These are phyloP conservation scores for Lasioglossum leucozonium DNA, from an alignment of 2,888 invertebrate genomes.

Conservation along the genomic window DNA sequence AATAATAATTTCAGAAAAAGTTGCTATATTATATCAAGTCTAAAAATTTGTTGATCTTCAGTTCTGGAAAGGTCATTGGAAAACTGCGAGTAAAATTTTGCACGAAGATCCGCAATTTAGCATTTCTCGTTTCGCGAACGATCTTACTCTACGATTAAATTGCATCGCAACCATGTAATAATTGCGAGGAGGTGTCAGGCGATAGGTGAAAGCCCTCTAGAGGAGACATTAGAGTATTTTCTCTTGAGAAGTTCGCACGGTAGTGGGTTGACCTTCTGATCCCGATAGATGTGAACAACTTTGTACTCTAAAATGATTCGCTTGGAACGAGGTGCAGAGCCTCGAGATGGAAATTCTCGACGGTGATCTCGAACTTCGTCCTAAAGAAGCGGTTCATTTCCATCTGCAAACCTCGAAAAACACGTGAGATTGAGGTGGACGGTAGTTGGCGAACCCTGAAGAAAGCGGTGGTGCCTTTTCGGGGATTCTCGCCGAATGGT, in stretches of 20 bases:
- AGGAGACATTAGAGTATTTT: background rate
- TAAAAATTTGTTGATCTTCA: background rate
- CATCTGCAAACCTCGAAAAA: conserved; percentile 18
- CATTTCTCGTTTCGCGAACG: background rate
- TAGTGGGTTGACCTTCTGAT: conserved; percentile 35
- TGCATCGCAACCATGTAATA: background rate
- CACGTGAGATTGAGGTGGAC: conserved; percentile 21
- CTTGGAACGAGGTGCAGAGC: conserved; percentile 29
- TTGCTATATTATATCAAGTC: too few relatives aligned
- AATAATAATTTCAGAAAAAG: background rate
- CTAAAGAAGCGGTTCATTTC: conserved; percentile 22
- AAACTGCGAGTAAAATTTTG: background rate
- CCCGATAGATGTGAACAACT: conserved; percentile 32
- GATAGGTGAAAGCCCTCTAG: conserved; percentile 11
- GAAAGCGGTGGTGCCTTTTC: conserved; percentile 21
- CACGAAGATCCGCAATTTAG: background rate
- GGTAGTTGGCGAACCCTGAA: conserved; percentile 14
- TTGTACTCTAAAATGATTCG: conserved; percentile 7
- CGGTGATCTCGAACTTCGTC: conserved; percentile 19
- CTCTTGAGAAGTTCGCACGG: background rate
- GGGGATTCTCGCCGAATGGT: conserved; percentile 1
- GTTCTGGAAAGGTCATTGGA: background rate
- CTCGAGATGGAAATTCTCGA: conserved; percentile 57
- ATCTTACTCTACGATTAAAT: background rate
- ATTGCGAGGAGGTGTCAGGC: background rate